phyloP scores from a whole-genome alignment of 2,113 vertebrate species.

The Rhinoptilus africanus region DNA sequence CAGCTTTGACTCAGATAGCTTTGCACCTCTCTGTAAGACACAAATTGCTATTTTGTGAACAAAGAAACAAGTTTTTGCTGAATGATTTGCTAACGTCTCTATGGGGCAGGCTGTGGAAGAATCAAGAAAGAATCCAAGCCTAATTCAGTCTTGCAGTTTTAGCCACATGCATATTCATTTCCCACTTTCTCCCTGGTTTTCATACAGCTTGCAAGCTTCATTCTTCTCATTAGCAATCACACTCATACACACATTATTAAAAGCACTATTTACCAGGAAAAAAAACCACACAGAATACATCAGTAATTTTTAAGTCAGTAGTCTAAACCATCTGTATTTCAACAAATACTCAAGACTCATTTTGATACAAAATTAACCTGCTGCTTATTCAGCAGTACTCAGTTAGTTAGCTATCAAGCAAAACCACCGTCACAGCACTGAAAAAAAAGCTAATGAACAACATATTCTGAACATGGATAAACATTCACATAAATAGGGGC shows the following conservation, averaged over 20 bases:
- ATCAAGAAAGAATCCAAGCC: background rate
- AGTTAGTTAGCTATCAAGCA: background rate
- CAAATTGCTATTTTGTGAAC: background rate
- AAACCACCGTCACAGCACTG: constrained; percentile 1
- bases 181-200: background rate
- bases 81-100: background rate
- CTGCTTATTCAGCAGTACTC: background rate
- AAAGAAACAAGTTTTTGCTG: background rate
- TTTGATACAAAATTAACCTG: constrained; percentile 51
- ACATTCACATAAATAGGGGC: constrained; percentile 26
- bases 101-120: background rate
- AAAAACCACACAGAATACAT: background rate
- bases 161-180: constrained; percentile 31
- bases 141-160: background rate
- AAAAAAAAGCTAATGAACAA: background rate
- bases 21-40: background rate
- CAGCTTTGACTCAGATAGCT: background rate
- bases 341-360: constrained; percentile 43
- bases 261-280: background rate
- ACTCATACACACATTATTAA: background rate
- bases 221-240: constrained; percentile 28
- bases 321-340: constrained; percentile 66
- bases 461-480: background rate
- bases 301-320: constrained; percentile 51
- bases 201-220: background rate